Percentiles rank a stretch among this genome's conserved stretches.
phyloP scores from a whole-genome alignment of 2,113 vertebrate species.

The Gavia stellata region DNA sequence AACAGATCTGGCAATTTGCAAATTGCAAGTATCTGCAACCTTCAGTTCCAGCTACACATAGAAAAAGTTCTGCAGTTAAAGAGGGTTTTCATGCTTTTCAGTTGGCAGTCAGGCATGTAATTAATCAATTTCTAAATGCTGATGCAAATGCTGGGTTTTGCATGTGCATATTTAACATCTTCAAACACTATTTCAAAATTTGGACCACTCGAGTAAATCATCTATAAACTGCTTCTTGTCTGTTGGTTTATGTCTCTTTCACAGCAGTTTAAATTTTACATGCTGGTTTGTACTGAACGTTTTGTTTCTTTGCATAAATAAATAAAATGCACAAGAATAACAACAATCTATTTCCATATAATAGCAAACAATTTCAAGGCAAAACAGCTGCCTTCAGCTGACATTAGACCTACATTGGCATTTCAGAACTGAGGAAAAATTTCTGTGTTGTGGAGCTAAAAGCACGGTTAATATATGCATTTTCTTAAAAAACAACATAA shows the following conservation, averaged over 20 bases:
- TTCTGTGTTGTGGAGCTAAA: background rate
- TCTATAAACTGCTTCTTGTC: background rate
- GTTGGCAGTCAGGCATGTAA: constrained; percentile 3
- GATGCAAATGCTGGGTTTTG: constrained; percentile 6
- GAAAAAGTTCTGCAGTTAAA: background rate
- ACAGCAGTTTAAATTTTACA: constrained; percentile 1
- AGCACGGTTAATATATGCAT: background rate
- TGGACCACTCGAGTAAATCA: background rate
- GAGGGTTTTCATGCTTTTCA: background rate
- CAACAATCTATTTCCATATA: background rate
- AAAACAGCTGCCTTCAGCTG: background rate
- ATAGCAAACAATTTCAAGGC: background rate
- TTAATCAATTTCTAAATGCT: constrained; percentile 17
- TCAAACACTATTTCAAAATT: background rate
- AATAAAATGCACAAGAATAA: background rate
- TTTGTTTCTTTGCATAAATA: constrained; percentile 46
- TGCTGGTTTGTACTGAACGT: background rate
- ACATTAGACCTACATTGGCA: background rate
- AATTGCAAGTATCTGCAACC: background rate
- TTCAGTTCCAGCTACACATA: background rate
- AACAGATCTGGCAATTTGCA: background rate
- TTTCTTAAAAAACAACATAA: background rate
- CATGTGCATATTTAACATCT: background rate
- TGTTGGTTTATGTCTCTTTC: background rate
- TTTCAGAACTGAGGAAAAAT: background rate